These are phyloP conservation scores for Sakesphorus luctuosus DNA, from an alignment of 2,113 vertebrate species.

Conservation along the genomic window DNA sequence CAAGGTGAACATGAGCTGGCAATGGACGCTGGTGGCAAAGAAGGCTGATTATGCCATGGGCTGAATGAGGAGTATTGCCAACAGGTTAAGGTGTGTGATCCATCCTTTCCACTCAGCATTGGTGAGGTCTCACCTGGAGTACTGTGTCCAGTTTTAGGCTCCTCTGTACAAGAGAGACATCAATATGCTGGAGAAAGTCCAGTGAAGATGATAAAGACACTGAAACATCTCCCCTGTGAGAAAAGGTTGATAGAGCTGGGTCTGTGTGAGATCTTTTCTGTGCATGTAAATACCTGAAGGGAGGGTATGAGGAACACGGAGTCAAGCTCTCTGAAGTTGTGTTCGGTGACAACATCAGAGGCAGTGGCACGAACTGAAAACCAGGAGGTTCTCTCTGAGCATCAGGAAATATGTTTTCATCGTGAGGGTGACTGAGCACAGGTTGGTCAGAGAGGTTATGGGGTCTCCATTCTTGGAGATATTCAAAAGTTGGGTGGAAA, in stretches of 20 bases:
- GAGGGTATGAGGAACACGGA: background rate
- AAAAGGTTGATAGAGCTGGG: background rate
- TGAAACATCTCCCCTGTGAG: background rate
- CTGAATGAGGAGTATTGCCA: background rate
- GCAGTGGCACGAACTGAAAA: background rate
- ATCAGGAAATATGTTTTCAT: background rate
- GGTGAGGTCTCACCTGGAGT: background rate
- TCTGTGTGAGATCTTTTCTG: background rate
- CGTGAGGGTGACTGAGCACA: rapidly evolving
- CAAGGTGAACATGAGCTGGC: background rate
- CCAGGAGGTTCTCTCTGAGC: background rate
- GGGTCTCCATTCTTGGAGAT: background rate
- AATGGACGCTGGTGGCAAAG: background rate
- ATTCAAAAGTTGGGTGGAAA: background rate
- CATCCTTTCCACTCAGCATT: background rate
- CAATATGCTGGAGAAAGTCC: background rate
- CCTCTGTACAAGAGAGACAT: background rate
- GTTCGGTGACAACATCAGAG: background rate
- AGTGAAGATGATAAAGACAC: background rate
- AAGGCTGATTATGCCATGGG: rapidly evolving
- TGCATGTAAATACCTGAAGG: background rate
- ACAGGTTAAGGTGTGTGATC: background rate
- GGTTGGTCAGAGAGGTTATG: background rate
- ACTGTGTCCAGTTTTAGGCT: background rate
- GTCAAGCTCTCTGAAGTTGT: background rate